These are phyloP conservation scores for Pangasius sanitwongsei DNA, from an alignment of 2,797 vertebrate species.

Conservation along the genomic window DNA sequence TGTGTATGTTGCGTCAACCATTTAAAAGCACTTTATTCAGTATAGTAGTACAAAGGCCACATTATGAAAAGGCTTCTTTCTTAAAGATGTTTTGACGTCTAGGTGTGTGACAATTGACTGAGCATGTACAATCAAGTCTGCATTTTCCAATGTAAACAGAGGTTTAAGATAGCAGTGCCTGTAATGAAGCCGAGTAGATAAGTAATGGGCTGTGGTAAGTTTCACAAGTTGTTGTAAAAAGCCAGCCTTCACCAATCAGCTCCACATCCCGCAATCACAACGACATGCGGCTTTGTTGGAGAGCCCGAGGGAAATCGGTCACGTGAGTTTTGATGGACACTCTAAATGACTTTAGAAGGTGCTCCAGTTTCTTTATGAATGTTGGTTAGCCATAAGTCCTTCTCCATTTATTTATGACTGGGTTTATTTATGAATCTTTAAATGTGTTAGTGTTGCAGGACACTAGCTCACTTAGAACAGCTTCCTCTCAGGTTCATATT, in stretches of 20 bases:
- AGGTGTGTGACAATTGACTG: neutral
- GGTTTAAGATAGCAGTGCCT: neutral
- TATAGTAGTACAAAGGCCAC: neutral
- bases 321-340: neutral
- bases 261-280: neutral
- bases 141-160: neutral
- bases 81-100: neutral
- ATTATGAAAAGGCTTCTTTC: neutral
- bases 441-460: conserved; percentile 55
- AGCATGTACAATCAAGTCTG: neutral
- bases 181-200: neutral
- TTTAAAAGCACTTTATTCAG: conserved; percentile 1
- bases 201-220: neutral
- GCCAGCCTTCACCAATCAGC: neutral
- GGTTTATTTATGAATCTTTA: conserved; percentile 43
- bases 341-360: conserved; percentile 23
- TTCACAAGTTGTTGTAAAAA: neutral
- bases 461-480: conserved; percentile 29
- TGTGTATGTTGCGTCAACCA: neutral
- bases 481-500: conserved; percentile 61
- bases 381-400: conserved; percentile 27
- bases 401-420: conserved; percentile 60
- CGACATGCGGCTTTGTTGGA: neutral
- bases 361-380: conserved; percentile 24
- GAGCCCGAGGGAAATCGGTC: neutral